These are phyloP conservation scores for Zapus hudsonius DNA, from an alignment of 2,113 vertebrate species.

Conservation along the genomic window DNA sequence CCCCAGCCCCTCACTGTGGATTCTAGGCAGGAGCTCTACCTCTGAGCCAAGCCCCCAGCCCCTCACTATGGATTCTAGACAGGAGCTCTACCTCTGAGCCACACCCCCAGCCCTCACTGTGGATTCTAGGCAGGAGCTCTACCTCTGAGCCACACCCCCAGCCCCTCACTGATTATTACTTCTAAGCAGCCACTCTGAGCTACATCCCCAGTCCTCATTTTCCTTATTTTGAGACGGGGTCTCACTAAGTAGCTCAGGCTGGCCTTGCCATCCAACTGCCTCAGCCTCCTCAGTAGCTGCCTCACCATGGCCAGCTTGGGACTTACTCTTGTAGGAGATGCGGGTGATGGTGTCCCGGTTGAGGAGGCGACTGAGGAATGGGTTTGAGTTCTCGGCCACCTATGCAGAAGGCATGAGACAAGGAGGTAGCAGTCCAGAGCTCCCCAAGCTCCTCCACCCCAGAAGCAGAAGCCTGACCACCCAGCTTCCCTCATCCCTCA, in stretches of 20 bases:
- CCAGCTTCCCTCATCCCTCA: neutral
- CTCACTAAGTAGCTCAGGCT: neutral
- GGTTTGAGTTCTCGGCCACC: slow-evolving; percentile 75
- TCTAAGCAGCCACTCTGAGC: too few species aligned
- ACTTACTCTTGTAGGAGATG: slow-evolving; percentile 80
- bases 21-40: too few species aligned
- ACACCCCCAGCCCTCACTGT: too few species aligned
- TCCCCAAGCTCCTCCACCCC: neutral
- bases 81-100: too few species aligned
- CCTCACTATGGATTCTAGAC: too few species aligned
- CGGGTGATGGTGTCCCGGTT: slow-evolving; percentile 84
- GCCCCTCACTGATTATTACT: too few species aligned
- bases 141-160: too few species aligned
- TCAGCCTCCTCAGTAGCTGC: neutral
- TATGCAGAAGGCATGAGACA: neutral
- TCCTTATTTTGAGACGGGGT: neutral
- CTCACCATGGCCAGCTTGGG: neutral
- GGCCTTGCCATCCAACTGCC: neutral
- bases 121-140: too few species aligned
- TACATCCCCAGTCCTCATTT: neutral
- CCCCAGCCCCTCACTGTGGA: too few species aligned
- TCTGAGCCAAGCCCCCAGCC: too few species aligned
- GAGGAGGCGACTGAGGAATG: slow-evolving; percentile 84
- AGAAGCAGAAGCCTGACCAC: neutral
- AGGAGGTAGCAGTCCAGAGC: neutral